Conservation (phyloP, 2,888 invertebrate species). For the Camptogramma bilineatum region DNA sequence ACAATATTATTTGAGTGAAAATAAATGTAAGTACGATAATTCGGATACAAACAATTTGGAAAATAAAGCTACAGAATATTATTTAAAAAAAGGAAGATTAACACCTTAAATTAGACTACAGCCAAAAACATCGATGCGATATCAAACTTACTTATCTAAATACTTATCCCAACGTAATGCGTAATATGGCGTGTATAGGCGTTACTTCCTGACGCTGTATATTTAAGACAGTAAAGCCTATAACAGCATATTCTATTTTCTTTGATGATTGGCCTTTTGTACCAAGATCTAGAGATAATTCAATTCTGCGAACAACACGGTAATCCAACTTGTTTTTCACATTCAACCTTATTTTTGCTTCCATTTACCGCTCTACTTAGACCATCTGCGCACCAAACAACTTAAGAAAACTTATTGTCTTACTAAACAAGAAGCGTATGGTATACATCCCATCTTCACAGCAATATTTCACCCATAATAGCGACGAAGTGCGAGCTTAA, state of each 20-base stretch:
- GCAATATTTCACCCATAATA: slow-evolving; percentile 32
- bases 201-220: no score
- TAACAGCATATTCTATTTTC: not conserved
- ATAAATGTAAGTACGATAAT: no score
- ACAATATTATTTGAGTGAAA: no score
- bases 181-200: no score
- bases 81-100: no score
- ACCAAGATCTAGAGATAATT: not conserved
- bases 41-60: no score
- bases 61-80: no score
- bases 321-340: slow-evolving; percentile 2
- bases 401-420: slow-evolving; percentile 22
- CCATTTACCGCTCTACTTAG: slow-evolving; percentile 2
- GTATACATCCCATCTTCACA: slow-evolving; percentile 18
- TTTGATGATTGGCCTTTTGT: not conserved
- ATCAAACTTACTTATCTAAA: no score
- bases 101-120: no score
- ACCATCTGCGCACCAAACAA: slow-evolving; percentile 16
- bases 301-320: not conserved
- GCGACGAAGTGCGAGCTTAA: slow-evolving; percentile 32
- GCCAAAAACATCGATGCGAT: no score
- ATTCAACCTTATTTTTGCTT: slow-evolving; percentile 7
- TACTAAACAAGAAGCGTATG: slow-evolving; percentile 21
- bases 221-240: no score
- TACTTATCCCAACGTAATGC: no score